These are phyloP conservation scores for Palaemon carinicauda DNA, from an alignment of 1,140 invertebrate species.

Conservation along the genomic window DNA sequence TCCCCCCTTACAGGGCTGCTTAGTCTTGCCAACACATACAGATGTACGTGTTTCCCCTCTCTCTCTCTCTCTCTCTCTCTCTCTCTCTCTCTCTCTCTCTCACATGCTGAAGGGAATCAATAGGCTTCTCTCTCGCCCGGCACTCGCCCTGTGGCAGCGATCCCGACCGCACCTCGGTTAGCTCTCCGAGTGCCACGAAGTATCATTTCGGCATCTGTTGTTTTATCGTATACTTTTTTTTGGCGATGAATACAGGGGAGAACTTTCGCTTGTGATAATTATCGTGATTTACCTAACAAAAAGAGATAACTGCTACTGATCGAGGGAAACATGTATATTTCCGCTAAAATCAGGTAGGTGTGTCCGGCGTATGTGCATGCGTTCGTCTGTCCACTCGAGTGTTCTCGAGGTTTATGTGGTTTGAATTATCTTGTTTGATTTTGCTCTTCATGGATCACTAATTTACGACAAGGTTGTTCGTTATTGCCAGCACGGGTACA, in stretches of 20 bases:
- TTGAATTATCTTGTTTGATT: not conserved
- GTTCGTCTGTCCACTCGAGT: not conserved
- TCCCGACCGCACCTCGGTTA: not conserved
- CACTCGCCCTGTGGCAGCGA: not conserved
- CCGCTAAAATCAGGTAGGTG: not conserved
- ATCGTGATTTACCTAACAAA: not conserved
- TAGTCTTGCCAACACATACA: too few relatives aligned
- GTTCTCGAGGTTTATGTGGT: not conserved
- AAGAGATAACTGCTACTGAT: not conserved
- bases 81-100: not conserved
- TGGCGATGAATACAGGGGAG: too few relatives aligned
- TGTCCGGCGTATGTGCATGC: not conserved
- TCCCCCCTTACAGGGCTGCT: not conserved
- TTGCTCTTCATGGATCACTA: too few relatives aligned
- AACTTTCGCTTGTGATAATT: not conserved
- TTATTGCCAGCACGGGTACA: too few relatives aligned
- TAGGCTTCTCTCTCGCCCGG: not conserved
- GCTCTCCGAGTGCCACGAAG: not conserved
- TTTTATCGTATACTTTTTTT: too few relatives aligned
- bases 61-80: not conserved
- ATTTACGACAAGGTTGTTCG: not conserved
- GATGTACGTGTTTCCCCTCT: not conserved
- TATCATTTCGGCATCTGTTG: too few relatives aligned
- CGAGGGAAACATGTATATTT: not conserved
- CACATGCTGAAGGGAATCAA: not conserved